phyloP scores from a whole-genome alignment of 1,140 invertebrate species.

The Lanistes nyassanus region DNA sequence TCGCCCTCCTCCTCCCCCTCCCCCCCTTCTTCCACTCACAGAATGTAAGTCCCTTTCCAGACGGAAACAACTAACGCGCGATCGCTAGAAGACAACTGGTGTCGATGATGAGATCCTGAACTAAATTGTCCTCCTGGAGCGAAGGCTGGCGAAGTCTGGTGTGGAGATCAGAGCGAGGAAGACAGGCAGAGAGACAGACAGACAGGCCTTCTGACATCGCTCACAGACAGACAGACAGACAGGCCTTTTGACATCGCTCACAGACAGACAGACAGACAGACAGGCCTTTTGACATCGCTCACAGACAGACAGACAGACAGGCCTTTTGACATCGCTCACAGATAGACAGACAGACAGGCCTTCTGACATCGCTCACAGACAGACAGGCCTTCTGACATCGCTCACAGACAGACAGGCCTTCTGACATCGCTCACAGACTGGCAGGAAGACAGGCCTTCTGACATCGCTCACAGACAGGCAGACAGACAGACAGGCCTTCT shows the following conservation, averaged over 20 bases:
- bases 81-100: too few species aligned
- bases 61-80: too few species aligned
- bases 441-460: background rate
- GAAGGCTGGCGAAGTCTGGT: too few species aligned
- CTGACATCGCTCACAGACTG: too few species aligned
- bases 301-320: constrained; percentile 6
- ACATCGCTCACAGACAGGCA: background rate
- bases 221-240: background rate
- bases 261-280: background rate
- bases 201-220: background rate
- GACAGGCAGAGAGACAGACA: constrained; percentile 6
- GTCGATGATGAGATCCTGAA: too few species aligned
- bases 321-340: background rate
- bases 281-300: background rate
- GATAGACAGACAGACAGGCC: constrained; percentile 8
- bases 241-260: too few species aligned
- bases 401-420: background rate
- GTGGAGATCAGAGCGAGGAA: constrained; percentile 4
- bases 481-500: background rate
- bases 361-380: too few species aligned
- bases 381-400: background rate
- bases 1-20: too few species aligned
- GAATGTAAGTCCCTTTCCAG: too few species aligned
- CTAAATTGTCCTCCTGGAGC: too few species aligned
- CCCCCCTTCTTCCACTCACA: too few species aligned